Evolutionary conservation across 2,888 invertebrate species (phyloP), one percentile per base, ranked within the genome.

Genomic region (Parnassius orleans): DNA sequence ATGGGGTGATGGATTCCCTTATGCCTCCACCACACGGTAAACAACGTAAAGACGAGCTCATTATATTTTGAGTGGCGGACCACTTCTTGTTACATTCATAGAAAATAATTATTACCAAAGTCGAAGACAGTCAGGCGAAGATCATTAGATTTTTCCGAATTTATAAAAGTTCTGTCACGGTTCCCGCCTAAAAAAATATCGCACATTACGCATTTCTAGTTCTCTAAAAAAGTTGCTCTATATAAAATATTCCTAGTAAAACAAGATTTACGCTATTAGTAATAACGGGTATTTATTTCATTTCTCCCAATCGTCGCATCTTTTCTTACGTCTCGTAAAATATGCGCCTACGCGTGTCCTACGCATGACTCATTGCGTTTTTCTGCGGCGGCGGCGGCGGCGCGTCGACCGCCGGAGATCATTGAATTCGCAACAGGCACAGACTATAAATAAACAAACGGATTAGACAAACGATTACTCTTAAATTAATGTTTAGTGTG

Each of bases 301-400:
- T 53, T 57, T 57, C 53, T 61, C 46, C 47, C 47, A 24, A 43
- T 42, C 53, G 54, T 11, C 50, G 60, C 50, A 43, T 50, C 7
- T 33, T 33, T 33, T 33, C 33, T 7, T 33, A n/a, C 57, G 57
- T 10, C 53, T n/a, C 48, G 60, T 14, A 15, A 48, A 48, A 14
- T 48, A 53, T 52, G 63, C 60, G 53, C 42, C 62, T 60, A 55
- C 63, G 61, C 65, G 68, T 69, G 69, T 68, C 63, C 41, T 62
- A 65, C 66, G 69, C 66, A 72, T 74, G 75, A 75, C 14, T 75
- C 73, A 74, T 54, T 11, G 51, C 65, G 60, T 69, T 70, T 72
- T 73, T 72, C 64, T 57, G 63, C 54, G 51, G 62, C 55, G 57
- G 48, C 55, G 66, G 61, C 67, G 65, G 1, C 33, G 33, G 33